Evolutionary conservation across 2,797 vertebrate species (phyloP), one percentile per base, ranked within the genome.

Genomic region (Hapalemur alaotrensis): DNA sequence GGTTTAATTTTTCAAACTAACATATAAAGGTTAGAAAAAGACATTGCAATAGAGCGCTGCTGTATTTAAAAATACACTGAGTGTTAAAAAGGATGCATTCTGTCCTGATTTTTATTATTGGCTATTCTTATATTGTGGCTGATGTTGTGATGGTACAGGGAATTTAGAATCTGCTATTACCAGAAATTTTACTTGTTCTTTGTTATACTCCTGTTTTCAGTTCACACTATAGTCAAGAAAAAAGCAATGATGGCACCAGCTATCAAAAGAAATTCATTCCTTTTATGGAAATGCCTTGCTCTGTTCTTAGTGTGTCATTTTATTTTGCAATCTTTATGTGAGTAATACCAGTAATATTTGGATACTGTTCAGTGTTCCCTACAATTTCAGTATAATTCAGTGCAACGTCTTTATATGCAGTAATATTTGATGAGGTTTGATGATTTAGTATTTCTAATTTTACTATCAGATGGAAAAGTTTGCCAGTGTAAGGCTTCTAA

Each of bases 391-490:
- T 82, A 72, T 95, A 89, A 94, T 91, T 97, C 70, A 79, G 35
- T 76, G 28, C 13, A 91, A 72, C 32, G 52, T 70, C 20, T 7
- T 93, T 92, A 59, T 41, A 32, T 32, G 30, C 69, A 93, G 81
- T 92, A 97, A 93, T 95, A 93, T 97, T 93, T 96, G 76, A 95
- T 97, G 82, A 97, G 30, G 4, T 48, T 93, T 73, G 59, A 95
- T 96, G 85, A 95, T 95, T 95, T 93, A 97, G 11, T 87, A 46
- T 95, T 94, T 97, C 50, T 86, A 91, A 97, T 96, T 93, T 96
- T 97, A 59, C 67, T 80, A 70, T 81, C 57, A 85, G 54, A 93
- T 91, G 30, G 32, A 96, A 94, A 97, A 86, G 7, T 89, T 94
- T 96, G 65, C 41, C 35, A 88, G 25, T 79, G 50, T 48, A 93